Percentiles rank a stretch among this genome's conserved stretches.
Evolutionary conservation across 2,888 invertebrate species (phyloP).

Genomic region (Ischnura elegans): DNA sequence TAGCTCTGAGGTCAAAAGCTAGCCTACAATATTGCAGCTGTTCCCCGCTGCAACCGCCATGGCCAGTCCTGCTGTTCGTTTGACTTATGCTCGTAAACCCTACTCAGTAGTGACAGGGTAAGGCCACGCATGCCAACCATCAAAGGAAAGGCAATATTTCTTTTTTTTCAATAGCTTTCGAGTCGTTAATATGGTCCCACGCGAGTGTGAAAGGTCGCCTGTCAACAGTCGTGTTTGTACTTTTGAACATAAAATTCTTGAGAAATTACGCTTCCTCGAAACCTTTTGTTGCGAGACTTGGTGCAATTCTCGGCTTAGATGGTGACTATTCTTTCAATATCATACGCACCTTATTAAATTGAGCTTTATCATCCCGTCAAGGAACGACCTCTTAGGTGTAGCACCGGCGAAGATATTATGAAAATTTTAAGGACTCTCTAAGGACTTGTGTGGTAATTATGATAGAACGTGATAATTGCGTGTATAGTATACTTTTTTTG

Average conservation of each 20-base stretch:
- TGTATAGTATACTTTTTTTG: no score
- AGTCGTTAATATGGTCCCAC: neutral
- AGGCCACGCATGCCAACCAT: neutral
- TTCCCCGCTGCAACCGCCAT: neutral
- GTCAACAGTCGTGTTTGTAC: neutral
- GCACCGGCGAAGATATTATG: no score
- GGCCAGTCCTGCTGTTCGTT: no score
- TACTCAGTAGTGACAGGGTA: neutral
- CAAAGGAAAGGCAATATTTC: neutral
- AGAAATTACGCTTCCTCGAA: neutral
- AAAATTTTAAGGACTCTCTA: no score
- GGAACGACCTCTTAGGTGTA: no score
- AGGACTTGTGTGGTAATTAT: no score
- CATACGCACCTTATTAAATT: no score
- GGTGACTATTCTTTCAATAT: no score
- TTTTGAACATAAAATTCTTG: neutral
- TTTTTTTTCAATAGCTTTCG: neutral
- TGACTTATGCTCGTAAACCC: neutral
- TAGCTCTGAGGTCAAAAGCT: neutral
- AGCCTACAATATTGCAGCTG: neutral
- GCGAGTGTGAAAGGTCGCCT: neutral
- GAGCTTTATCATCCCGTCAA: no score
- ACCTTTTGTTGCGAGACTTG: no score
- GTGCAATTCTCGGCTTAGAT: no score
- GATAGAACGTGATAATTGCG: no score